Evolutionary conservation across 2,888 invertebrate species (phyloP), one percentile per base, ranked within the genome.

Genomic region (Drosophila birchii): DNA sequence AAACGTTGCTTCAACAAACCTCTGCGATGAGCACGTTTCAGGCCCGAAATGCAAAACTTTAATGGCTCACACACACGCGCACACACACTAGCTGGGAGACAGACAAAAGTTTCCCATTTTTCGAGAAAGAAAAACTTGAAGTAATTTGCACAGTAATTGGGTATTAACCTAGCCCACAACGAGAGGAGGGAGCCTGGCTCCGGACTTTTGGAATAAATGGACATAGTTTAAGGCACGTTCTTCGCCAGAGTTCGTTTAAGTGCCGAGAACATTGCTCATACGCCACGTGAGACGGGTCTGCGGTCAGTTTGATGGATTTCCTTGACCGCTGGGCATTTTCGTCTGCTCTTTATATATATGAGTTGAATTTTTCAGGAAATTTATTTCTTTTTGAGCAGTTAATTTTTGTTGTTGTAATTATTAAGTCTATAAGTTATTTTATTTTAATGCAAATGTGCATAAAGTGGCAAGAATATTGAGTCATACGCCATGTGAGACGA

Each of bases 81-180:
- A 32, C 54, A 18, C 47, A 18, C 47, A 23, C 59, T 54, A 47
- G 63, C 49, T 41, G 32, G 34, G 57, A 62, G 63, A 57, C 57
- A 56, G 69, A 58, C 36, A 72, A 73, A 79, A 67, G 69, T 78
- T 81, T 47, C 47, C 26, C 29, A 29, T 29, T 29, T 67, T 56
- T 53, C 56, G 51, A 54, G 36, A 44, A 47, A 53, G 56, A 70
- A 73, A 78, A 86, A 81, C 79, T 90, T 87, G 80, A 89, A 90
- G 91, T 88, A 92, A 91, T 91, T 91, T 91, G 84, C 91, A 91
- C 91, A 88, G 90, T 91, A 91, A 91, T 92, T 91, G 91, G 86
- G 89, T 88, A 91, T 92, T 92, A 92, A 91, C 91, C 91, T 81
- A 86, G 90, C 90, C 23, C 68, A 87, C 83, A 82, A 86, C 39